Evolutionary conservation across 1,140 invertebrate genomes (phyloP).

Genomic region (Steinernema feltiae): DNA sequence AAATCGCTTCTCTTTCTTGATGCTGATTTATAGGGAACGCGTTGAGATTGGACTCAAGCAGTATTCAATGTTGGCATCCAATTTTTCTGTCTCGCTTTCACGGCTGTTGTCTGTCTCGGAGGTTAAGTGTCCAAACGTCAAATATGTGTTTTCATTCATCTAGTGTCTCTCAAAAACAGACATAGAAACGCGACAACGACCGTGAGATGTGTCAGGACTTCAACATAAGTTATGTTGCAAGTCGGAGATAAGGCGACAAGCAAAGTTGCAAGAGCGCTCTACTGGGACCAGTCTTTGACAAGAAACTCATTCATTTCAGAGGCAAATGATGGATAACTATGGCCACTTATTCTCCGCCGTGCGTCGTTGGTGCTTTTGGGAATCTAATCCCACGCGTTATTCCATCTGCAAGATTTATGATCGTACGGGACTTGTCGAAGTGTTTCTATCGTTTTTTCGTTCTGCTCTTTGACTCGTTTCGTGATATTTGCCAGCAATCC

Average conservation of each 20-base stretch:
- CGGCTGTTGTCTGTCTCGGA: too few species aligned
- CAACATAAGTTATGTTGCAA: too few species aligned
- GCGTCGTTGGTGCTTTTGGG: neutral
- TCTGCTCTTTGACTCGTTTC: neutral
- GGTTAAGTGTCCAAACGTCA: too few species aligned
- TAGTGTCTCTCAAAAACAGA: too few species aligned
- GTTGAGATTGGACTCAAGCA: too few species aligned
- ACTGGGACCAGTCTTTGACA: neutral
- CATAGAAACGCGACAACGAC: too few species aligned
- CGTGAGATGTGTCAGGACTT: too few species aligned
- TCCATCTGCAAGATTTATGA: conserved; percentile 6
- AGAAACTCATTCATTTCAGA: neutral
- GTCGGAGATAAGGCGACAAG: neutral
- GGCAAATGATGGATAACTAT: neutral
- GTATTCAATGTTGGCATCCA: too few species aligned
- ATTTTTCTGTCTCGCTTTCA: too few species aligned
- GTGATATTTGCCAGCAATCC: neutral
- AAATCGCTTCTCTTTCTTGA: too few species aligned
- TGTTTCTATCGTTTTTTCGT: neutral
- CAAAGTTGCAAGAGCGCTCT: neutral
- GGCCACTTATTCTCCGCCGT: neutral
- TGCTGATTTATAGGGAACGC: too few species aligned
- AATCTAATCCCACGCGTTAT: neutral
- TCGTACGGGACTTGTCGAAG: neutral
- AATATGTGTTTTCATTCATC: too few species aligned